Percentiles rank a stretch among this genome's conserved stretches.
Evolutionary conservation across 2,113 vertebrate genomes (phyloP).

Genomic region (Mellivora capensis): DNA sequence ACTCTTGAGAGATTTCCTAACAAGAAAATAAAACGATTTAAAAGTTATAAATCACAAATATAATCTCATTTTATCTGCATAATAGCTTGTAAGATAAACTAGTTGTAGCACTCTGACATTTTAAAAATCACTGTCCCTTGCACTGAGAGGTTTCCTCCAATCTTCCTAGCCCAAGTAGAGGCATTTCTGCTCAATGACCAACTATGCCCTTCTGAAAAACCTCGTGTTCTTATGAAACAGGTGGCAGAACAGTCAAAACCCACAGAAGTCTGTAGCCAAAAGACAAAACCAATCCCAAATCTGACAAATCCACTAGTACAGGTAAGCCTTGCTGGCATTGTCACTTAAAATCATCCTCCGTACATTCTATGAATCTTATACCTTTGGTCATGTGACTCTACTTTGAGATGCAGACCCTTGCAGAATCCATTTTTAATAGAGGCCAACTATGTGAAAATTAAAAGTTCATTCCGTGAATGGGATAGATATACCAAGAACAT

Average conservation of each 20-base stretch:
- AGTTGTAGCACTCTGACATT: background rate
- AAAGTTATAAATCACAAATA: background rate
- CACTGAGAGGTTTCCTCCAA: background rate
- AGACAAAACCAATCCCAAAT: background rate
- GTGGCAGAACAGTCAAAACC: background rate
- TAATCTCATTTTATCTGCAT: background rate
- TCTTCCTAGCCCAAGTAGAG: background rate
- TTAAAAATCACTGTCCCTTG: background rate
- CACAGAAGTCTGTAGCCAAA: background rate
- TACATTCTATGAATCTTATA: background rate
- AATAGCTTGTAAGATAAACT: background rate
- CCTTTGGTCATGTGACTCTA: background rate
- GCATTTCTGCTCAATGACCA: background rate
- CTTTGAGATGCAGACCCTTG: background rate
- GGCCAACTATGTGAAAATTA: constrained; percentile 10
- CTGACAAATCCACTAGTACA: background rate
- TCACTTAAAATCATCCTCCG: background rate
- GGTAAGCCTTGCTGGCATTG: background rate
- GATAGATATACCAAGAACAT: too few relatives aligned
- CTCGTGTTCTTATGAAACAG: background rate
- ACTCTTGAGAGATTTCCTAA: background rate
- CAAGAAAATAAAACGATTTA: background rate
- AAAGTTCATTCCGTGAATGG: background rate
- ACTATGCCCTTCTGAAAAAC: background rate
- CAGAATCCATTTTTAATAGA: background rate